Conservation (phyloP, 1,140 invertebrate genomes). For the Leptinotarsa texana region DNA sequence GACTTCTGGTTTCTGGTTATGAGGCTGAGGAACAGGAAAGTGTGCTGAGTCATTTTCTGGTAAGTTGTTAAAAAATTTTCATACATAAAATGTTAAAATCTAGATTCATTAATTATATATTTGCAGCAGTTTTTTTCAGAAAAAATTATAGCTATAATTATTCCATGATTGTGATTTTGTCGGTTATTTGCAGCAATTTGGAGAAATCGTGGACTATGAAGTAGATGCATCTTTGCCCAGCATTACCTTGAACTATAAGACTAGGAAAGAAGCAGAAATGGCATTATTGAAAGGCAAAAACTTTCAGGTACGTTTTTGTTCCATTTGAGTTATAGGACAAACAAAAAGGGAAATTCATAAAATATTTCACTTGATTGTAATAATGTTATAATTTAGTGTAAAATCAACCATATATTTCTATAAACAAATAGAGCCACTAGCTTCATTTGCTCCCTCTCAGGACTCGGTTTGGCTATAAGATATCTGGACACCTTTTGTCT, state of each 20-base stretch:
- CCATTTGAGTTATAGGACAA: background rate
- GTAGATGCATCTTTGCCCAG: conserved; percentile 69
- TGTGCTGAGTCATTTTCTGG: conserved; percentile 72
- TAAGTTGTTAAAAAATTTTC: conserved; percentile 49
- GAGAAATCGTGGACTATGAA: conserved; percentile 71
- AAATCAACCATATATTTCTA: too few species aligned
- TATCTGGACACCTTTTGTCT: too few species aligned
- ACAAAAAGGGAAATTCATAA: background rate
- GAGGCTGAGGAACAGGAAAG: conserved; percentile 71
- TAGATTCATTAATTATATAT: too few species aligned
- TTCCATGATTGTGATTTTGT: conserved; percentile 9
- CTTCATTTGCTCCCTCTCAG: too few species aligned
- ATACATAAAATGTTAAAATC: too few species aligned
- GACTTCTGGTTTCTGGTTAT: conserved; percentile 78
- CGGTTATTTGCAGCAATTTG: conserved; percentile 65
- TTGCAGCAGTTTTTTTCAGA: too few species aligned
- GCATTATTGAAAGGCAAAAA: conserved; percentile 68
- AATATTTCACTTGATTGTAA: background rate
- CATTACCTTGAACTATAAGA: conserved; percentile 72
- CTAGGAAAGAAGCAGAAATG: conserved; percentile 74
- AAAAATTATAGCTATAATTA: too few species aligned
- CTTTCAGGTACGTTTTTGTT: conserved; percentile 59
- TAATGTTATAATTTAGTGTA: too few species aligned
- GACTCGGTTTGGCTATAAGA: too few species aligned
- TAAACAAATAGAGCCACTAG: too few species aligned